Conservation (phyloP, 2,113 vertebrate genomes). For the Pipra filicauda region DNA sequence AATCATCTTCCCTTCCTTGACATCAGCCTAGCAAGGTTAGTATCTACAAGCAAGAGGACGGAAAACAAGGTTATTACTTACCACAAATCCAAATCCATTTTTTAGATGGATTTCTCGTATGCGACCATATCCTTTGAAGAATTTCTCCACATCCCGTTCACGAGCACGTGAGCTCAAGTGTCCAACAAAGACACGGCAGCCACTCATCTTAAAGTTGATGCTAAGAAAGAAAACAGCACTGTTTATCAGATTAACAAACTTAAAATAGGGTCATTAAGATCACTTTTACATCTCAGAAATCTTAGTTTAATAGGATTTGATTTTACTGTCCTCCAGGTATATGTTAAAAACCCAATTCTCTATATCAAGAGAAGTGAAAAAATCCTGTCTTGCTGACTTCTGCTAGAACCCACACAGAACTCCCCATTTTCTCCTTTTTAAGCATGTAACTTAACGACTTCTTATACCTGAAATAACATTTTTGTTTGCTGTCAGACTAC, state of each 20-base stretch:
- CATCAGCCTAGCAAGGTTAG: not conserved
- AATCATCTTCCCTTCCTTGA: not conserved
- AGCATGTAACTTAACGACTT: not conserved
- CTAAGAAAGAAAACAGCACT: conserved; percentile 13
- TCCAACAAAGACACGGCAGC: conserved; percentile 91
- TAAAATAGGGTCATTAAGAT: not conserved
- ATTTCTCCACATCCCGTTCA: conserved; percentile 91
- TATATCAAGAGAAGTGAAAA: not conserved
- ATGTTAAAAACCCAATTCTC: not conserved
- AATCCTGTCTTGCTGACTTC: not conserved
- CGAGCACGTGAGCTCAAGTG: conserved; percentile 88
- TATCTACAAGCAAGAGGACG: not conserved
- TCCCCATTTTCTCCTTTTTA: not conserved
- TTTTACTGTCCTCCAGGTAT: not conserved
- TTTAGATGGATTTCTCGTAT: conserved; percentile 92
- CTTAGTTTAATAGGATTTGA: not conserved
- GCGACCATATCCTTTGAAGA: conserved; percentile 91
- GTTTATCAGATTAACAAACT: not conserved
- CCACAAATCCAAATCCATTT: conserved; percentile 94
- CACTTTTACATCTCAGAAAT: not conserved
- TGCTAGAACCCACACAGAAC: not conserved
- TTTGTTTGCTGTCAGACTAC: not conserved
- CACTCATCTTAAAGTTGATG: conserved; percentile 78
- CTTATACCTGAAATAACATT: not conserved
- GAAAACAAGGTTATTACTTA: conserved; percentile 56